Percentiles rank a stretch among this genome's conserved stretches.
phyloP scores from a whole-genome alignment of 2,888 invertebrate species.

The Pseudanteris insignis region DNA sequence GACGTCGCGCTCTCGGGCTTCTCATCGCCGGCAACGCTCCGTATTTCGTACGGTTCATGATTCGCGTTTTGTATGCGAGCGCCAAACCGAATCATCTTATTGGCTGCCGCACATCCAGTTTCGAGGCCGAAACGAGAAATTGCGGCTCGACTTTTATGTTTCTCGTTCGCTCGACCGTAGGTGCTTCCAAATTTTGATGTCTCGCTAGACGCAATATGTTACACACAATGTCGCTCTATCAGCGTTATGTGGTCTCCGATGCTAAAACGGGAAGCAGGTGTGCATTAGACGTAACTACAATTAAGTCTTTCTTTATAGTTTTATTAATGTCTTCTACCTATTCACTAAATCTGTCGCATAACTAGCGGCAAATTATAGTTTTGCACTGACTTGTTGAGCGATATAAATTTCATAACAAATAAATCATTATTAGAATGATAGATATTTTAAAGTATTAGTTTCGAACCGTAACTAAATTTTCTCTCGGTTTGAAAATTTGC shows the following conservation, averaged over 20 bases:
- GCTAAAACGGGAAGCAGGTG: slow-evolving; percentile 1
- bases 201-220: slow-evolving; percentile 1
- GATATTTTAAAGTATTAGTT: no score
- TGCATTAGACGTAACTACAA: not conserved
- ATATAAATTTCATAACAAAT: no score
- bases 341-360: no score
- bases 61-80: slow-evolving; percentile 32
- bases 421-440: no score
- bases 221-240: slow-evolving; percentile 6
- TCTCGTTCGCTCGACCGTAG: slow-evolving; percentile 1
- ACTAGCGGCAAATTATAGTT: no score
- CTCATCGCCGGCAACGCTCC: slow-evolving; percentile 27
- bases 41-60: slow-evolving; percentile 33
- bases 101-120: slow-evolving; percentile 35
- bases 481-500: no score
- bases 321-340: no score
- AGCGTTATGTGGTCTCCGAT: not conserved
- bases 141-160: slow-evolving; percentile 22
- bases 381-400: no score
- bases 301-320: not conserved
- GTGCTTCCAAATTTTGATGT: not conserved
- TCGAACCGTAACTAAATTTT: no score
- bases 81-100: slow-evolving; percentile 45
- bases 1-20: slow-evolving; percentile 17
- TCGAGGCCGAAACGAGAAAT: slow-evolving; percentile 15